phyloP scores from a whole-genome alignment of 2,797 vertebrate genomes.

The Mormyrus proboscirostris region DNA sequence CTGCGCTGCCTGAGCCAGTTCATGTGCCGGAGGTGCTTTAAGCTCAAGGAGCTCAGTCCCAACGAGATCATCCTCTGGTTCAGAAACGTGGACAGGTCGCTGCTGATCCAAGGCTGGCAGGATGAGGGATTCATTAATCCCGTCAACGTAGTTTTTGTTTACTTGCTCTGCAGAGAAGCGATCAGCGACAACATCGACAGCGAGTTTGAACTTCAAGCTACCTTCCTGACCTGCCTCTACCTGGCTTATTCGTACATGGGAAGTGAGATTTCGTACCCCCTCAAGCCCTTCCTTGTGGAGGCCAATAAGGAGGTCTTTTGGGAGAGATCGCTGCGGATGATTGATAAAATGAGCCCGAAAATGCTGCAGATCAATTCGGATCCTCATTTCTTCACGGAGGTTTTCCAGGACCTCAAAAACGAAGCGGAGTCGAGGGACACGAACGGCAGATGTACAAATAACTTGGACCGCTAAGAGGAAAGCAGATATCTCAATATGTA shows the following conservation, averaged over 20 bases:
- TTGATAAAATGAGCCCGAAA: constrained; percentile 75
- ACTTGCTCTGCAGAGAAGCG: constrained; percentile 80
- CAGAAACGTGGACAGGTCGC: constrained; percentile 81
- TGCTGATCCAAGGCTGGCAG: constrained; percentile 88
- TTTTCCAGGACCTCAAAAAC: constrained; percentile 89
- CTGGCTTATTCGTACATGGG: constrained; percentile 86
- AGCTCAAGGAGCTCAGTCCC: constrained; percentile 79
- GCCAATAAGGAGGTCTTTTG: constrained; percentile 84
- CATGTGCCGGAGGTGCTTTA: constrained; percentile 79
- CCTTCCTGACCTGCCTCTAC: constrained; percentile 83
- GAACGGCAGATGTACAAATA: constrained; percentile 69
- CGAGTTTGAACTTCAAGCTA: constrained; percentile 78
- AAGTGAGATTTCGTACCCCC: constrained; percentile 84
- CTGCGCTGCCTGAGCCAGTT: constrained; percentile 83
- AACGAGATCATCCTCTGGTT: constrained; percentile 85
- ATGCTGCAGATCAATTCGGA: constrained; percentile 86
- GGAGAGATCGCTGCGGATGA: constrained; percentile 80
- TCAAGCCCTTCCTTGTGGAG: constrained; percentile 83
- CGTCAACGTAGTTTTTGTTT: constrained; percentile 85
- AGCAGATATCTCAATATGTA: constrained; percentile 11
- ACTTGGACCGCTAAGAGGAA: constrained; percentile 70
- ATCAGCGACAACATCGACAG: constrained; percentile 75
- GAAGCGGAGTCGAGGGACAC: constrained; percentile 62
- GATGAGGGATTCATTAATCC: constrained; percentile 90
- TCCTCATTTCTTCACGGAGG: constrained; percentile 87